Base-by-base conservation (phyloP, 2,888 invertebrate genomes). In the Rhopalosiphum nymphaeae region DNA sequence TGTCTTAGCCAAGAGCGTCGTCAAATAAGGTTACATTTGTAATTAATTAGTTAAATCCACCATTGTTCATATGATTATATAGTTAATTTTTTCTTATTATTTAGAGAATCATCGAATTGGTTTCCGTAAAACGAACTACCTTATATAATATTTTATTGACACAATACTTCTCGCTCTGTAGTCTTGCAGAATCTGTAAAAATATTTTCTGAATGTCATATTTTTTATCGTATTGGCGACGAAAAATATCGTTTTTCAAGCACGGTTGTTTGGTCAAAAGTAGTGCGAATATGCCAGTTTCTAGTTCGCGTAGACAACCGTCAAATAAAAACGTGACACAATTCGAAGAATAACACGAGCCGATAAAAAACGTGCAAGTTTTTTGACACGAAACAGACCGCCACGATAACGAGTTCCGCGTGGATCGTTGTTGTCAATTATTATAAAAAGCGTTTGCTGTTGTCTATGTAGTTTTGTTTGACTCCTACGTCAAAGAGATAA, bases 281-380 rank as follows among this genome's bases (percentile, higher is more conserved):
- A 78, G 78, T 78, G 78, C 88, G 53, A 88, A 88, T 36, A 88
- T 36, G 53, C 25, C 53, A n/a, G 87, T 53, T 88, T 88, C 36
- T 25, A 53, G 36, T 53, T 25, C 78, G 78, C 36, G 78, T 21
- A 78, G 78, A 78, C 78, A 36, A 36, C 21, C 78, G 78, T 78
- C 36, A 21, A 78, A 78, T 21, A 21, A 78, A 88, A 88, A 88
- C 88, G 88, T 88, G 88, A 88, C 53, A 88, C 88, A 88, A 53
- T 88, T 89, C 89, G 42, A 57, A 25, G 56, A 89, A 89, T 57
- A 57, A 44, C 44, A 44, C 29, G 46, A 44, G 86, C 86, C 44
- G 86, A 42, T 42, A 86, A 42, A 86, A 44, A 42, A 86, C 86
- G 86, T 44, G 78, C 78, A 21, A 36, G 78, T 78, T 78, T 86